Base-by-base conservation (phyloP, 2,113 vertebrate species). In the Sterrhoptilus dennistouni region DNA sequence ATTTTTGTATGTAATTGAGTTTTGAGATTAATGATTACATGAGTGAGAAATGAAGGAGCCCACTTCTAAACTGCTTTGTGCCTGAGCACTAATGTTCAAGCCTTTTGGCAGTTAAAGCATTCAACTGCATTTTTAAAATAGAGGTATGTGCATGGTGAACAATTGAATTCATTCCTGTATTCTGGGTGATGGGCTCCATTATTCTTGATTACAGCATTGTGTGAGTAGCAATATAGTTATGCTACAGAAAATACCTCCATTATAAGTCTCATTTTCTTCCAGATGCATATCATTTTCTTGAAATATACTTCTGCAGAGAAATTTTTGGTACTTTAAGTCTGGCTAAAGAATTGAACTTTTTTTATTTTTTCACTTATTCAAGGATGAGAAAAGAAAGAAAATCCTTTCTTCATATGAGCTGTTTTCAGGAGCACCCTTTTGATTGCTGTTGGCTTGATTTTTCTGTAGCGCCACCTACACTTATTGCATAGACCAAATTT, bases 191-290 rank as follows among this genome's bases (percentile, higher is more conserved):
- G 72, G 83, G 56, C 52, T 95, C 79, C 76, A 92, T 97, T 97
- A 95, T 93, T 95, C 93, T 93, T 88, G 79, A 96, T 97, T 94
- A 96, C 79, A 83, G 79, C 64, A 92, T 93, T 93, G 88, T 96
- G 83, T 40, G 78, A 88, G 79, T 59, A 93, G 70, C 56, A 59
- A 68, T 93, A 54, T 27, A 75, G 90, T 90, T 94, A 83, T 53
- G 64, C 68, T 92, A 90, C 76, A 91, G 90, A 96, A 97, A 92
- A 95, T 90, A 81, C 95, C 71, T 94, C 85, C 52, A 87, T 92
- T 94, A 60, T 65, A 88, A 86, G 60, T 63, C 79, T 91, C 64
- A 92, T 96, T 95, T 96, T 91, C 93, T 94, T 61, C 66, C 59
- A 76, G 84, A 94, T 91, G 61, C 20, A 44, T 96, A 93, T 82